Conservation (phyloP, 2,888 invertebrate species). For the Sipha maydis region DNA sequence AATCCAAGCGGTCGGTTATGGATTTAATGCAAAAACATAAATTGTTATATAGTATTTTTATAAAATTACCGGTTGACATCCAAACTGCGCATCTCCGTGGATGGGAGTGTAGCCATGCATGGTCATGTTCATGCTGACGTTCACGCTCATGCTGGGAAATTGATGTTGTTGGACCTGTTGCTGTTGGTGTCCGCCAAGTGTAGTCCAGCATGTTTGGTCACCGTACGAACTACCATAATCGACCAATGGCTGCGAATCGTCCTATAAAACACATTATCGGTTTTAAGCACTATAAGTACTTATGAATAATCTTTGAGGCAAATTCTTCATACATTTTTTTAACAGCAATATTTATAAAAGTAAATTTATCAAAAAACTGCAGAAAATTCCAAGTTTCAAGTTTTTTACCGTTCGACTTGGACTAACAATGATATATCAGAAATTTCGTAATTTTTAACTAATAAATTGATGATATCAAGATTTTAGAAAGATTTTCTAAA, state of each 20-base stretch:
- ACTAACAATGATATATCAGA: too few relatives aligned
- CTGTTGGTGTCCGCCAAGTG: constrained; percentile 34
- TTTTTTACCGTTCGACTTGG: too few relatives aligned
- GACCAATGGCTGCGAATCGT: constrained; percentile 40
- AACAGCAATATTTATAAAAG: too few relatives aligned
- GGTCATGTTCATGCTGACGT: constrained; percentile 98
- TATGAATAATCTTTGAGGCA: not conserved
- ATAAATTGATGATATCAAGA: too few relatives aligned
- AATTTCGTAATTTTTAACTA: too few relatives aligned
- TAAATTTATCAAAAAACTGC: too few relatives aligned
- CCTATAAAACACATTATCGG: not conserved
- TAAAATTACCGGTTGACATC: constrained; percentile 75
- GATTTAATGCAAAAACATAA: not conserved
- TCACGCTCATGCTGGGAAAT: constrained; percentile 95
- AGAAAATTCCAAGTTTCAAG: too few relatives aligned
- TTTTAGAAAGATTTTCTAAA: too few relatives aligned
- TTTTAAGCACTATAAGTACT: too few relatives aligned
- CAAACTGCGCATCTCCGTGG: constrained; percentile 70
- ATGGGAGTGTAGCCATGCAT: constrained; percentile 76
- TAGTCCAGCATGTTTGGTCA: constrained; percentile 66
- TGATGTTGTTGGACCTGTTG: constrained; percentile 54
- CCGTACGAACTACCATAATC: constrained; percentile 47
- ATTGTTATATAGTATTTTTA: not conserved
- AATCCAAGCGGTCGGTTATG: not conserved
- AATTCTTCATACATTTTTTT: not conserved